Evolutionary conservation across 2,888 invertebrate genomes (phyloP).

Genomic region (Stenichneumon culpator): DNA sequence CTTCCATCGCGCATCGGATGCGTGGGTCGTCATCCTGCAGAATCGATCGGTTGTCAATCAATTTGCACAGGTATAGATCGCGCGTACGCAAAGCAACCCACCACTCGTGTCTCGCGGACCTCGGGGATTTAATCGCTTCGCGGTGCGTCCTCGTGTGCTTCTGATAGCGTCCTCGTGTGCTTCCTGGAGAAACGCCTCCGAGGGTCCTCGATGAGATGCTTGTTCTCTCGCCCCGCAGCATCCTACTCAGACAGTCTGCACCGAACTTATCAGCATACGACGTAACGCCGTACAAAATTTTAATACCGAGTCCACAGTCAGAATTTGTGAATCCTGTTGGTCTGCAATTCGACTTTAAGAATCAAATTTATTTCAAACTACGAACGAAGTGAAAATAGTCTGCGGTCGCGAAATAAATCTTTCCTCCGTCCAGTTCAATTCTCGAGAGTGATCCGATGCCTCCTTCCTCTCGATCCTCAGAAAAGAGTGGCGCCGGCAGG

Average conservation of each 20-base stretch:
- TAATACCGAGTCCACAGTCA: background rate
- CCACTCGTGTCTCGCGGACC: slow-evolving; percentile 2
- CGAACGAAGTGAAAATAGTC: background rate
- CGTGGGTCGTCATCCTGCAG: background rate
- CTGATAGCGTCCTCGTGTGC: too few relatives aligned
- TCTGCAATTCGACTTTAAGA: too few relatives aligned
- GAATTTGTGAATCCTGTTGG: background rate
- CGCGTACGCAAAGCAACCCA: background rate
- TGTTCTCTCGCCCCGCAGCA: slow-evolving; percentile 38
- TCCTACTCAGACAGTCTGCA: slow-evolving; percentile 18
- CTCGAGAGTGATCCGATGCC: background rate
- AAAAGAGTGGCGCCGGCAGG: background rate
- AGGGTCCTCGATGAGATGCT: slow-evolving; percentile 43
- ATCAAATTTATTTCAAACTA: background rate
- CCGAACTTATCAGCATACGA: background rate
- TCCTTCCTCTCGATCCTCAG: background rate
- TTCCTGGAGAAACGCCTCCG: slow-evolving; percentile 63
- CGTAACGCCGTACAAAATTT: background rate
- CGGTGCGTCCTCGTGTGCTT: background rate
- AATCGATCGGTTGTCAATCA: slow-evolving; percentile 8
- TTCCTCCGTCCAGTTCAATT: slow-evolving; percentile 16
- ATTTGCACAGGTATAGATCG: slow-evolving; percentile 3
- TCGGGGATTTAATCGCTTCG: slow-evolving; percentile 43
- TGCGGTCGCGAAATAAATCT: slow-evolving; percentile 16
- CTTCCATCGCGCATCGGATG: slow-evolving; percentile 6